Evolutionary conservation across 2,888 invertebrate genomes (phyloP).

Genomic region (Pollenia labialis): DNA sequence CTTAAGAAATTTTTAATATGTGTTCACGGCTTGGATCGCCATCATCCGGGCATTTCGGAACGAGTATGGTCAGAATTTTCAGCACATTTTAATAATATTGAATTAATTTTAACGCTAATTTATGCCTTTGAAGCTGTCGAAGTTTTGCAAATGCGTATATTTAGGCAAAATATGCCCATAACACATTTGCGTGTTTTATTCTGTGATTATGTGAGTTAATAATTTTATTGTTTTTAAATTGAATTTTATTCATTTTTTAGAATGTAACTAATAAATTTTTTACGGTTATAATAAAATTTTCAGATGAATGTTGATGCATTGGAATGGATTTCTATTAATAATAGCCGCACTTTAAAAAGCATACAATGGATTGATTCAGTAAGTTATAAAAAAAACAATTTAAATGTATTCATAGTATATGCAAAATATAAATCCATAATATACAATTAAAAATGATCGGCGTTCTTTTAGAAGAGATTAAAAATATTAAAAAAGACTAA

Average conservation of each 20-base stretch:
- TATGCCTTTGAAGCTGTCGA: constrained; percentile 89
- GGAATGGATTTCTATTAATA: constrained; percentile 82
- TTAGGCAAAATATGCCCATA: constrained; percentile 89
- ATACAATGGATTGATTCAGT: constrained; percentile 84
- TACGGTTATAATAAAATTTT: constrained; percentile 21
- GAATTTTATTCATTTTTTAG: background rate
- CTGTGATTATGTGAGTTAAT: constrained; percentile 86
- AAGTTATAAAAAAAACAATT: constrained; percentile 57
- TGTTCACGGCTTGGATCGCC: constrained; percentile 88
- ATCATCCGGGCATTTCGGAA: constrained; percentile 87
- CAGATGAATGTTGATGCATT: constrained; percentile 83
- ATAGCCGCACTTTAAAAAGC: constrained; percentile 82
- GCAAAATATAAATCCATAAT: background rate
- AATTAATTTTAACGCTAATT: constrained; percentile 84
- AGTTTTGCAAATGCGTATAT: constrained; percentile 86
- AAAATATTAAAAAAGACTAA: too few species aligned
- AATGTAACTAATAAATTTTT: too few species aligned
- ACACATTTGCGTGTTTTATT: constrained; percentile 90
- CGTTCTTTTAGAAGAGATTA: too few species aligned
- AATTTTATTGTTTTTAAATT: background rate
- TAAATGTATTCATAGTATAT: background rate
- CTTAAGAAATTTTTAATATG: constrained; percentile 88
- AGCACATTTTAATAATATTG: constrained; percentile 80
- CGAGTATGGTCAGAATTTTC: constrained; percentile 87
- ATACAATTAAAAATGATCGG: too few species aligned